These are phyloP conservation scores for Aphis craccivora DNA, from an alignment of 1,140 invertebrate genomes.

Conservation along the genomic window DNA sequence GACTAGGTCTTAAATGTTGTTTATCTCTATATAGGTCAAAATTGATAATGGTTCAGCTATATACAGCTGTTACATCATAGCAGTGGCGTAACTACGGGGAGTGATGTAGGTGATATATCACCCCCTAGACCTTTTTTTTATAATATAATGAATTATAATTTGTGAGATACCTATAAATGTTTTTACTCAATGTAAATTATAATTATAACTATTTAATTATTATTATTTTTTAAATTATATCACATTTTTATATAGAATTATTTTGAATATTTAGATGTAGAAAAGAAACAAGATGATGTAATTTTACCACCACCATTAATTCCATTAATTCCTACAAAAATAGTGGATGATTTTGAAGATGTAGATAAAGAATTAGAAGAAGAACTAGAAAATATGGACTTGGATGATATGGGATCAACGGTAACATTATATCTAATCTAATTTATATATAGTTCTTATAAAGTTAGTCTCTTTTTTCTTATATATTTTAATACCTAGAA, in stretches of 20 bases:
- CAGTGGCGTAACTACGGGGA: too few species aligned
- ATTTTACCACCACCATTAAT: slow-evolving; percentile 3
- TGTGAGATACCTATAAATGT: too few species aligned
- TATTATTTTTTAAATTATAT: neutral
- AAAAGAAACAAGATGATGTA: slow-evolving; percentile 43
- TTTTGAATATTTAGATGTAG: slow-evolving; percentile 25
- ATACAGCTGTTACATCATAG: too few species aligned
- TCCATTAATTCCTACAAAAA: slow-evolving; percentile 32
- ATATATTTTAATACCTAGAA: neutral
- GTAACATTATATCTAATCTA: slow-evolving; percentile 46
- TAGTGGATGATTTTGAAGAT: slow-evolving; percentile 49
- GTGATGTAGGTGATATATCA: too few species aligned
- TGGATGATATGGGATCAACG: slow-evolving; percentile 62
- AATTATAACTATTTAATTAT: too few species aligned
- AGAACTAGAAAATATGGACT: slow-evolving; percentile 62
- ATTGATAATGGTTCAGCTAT: too few species aligned
- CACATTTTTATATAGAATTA: neutral
- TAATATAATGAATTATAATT: too few species aligned
- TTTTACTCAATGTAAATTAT: too few species aligned
- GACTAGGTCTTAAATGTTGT: too few species aligned
- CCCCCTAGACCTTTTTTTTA: too few species aligned
- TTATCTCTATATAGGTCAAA: too few species aligned
- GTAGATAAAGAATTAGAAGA: slow-evolving; percentile 61
- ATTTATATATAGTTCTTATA: neutral
- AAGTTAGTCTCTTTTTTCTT: too few species aligned